Evolutionary conservation across 2,888 invertebrate genomes (phyloP).

Genomic region (Oscheius sp.): DNA sequence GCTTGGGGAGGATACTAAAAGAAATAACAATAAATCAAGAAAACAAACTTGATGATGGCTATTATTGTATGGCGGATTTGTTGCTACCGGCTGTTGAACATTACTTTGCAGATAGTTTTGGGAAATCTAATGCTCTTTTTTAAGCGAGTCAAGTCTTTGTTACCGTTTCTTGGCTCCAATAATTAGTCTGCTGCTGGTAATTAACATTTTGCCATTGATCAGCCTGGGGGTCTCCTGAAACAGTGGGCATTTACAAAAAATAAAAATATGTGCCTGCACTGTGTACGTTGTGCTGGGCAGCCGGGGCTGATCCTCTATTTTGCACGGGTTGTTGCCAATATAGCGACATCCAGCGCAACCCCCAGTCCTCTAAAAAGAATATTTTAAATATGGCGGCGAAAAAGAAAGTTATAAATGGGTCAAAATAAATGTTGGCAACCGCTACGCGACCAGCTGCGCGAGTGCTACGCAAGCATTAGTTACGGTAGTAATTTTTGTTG

Average conservation of each 20-base stretch:
- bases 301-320: constrained; percentile 3
- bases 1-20: too few relatives aligned
- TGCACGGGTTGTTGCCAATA: constrained; percentile 33
- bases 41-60: neutral
- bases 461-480: constrained; percentile 1
- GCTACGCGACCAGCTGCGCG: constrained; percentile 16
- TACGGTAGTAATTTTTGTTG: neutral
- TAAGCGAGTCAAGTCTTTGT: too few relatives aligned
- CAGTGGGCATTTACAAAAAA: neutral
- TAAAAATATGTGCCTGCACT: neutral
- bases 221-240: neutral
- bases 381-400: neutral
- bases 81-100: neutral
- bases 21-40: neutral
- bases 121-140: neutral
- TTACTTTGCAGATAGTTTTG: neutral
- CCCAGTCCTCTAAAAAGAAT: neutral
- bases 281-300: neutral
- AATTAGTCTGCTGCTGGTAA: constrained; percentile 28
- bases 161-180: constrained; percentile 12
- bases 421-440: constrained; percentile 16
- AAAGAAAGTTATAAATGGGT: neutral
- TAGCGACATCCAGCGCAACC: constrained; percentile 25
- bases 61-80: too few relatives aligned
- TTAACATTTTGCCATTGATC: constrained; percentile 48